These are phyloP conservation scores for Lophius piscatorius DNA, from an alignment of 2,113 vertebrate species.

Conservation along the genomic window DNA sequence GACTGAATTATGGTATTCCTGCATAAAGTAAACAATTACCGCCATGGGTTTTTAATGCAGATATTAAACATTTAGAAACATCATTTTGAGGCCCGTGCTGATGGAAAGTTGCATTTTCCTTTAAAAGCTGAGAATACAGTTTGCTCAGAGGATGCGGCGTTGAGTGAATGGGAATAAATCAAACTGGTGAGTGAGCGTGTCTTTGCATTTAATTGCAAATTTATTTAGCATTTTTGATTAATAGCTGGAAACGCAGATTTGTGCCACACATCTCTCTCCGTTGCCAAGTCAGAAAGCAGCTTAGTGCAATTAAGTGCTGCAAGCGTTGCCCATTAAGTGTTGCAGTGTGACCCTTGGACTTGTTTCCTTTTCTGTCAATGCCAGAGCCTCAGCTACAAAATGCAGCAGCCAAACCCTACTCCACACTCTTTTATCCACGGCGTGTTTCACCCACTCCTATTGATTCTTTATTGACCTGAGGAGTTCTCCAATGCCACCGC, in stretches of 20 bases:
- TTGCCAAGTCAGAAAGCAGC: constrained; percentile 34
- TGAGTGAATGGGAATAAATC: not conserved
- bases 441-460: constrained; percentile 92
- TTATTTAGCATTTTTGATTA: constrained; percentile 47
- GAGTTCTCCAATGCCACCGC: constrained; percentile 86
- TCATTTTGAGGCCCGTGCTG: not conserved
- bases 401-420: constrained; percentile 83
- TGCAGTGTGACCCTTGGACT: constrained; percentile 68
- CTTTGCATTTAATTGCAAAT: constrained; percentile 20
- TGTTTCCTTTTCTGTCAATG: constrained; percentile 72
- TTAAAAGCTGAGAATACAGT: constrained; percentile 7
- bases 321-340: constrained; percentile 60
- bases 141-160: not conserved
- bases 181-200: constrained; percentile 4
- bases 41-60: not conserved
- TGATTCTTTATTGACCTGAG: constrained; percentile 98
- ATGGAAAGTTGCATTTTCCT: no score
- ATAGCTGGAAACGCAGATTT: constrained; percentile 25
- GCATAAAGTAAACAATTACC: constrained; percentile 43
- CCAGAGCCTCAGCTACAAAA: constrained; percentile 81
- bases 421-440: constrained; percentile 88
- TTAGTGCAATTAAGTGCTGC: constrained; percentile 43
- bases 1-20: constrained; percentile 18
- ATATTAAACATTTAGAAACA: not conserved
- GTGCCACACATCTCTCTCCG: not conserved